phyloP scores from a whole-genome alignment of 2,888 invertebrate genomes.

The Dioctria linearis region DNA sequence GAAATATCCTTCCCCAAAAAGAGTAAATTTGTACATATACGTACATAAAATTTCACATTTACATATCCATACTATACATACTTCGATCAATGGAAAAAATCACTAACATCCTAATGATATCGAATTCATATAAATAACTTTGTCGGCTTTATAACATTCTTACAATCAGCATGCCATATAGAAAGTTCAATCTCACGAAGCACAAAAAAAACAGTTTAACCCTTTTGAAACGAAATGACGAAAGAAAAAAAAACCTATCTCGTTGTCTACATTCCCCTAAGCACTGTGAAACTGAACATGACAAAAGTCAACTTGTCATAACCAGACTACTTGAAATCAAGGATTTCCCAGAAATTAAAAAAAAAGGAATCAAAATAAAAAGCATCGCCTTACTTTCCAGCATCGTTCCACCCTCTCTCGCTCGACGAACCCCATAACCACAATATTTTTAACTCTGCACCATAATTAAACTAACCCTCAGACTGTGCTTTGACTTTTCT shows the following conservation, averaged over 20 bases:
- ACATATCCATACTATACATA: no score
- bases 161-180: slow-evolving; percentile 1
- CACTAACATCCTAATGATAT: no score
- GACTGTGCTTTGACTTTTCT: slow-evolving; percentile 43
- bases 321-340: slow-evolving; percentile 57
- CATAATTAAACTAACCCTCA: slow-evolving; percentile 53
- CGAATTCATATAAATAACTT: no score
- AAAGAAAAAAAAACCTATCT: slow-evolving; percentile 28
- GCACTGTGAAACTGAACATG: slow-evolving; percentile 30
- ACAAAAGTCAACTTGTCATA: slow-evolving; percentile 57
- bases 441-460: slow-evolving; percentile 43
- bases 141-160: not conserved
- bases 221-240: slow-evolving; percentile 43
- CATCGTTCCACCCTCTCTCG: slow-evolving; percentile 28
- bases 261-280: slow-evolving; percentile 52
- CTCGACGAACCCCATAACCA: slow-evolving; percentile 31
- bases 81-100: no score
- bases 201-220: slow-evolving; percentile 41
- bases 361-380: slow-evolving; percentile 53
- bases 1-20: no score
- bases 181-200: slow-evolving; percentile 18
- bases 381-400: slow-evolving; percentile 39
- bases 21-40: no score
- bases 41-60: no score
- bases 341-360: slow-evolving; percentile 54